Evolutionary conservation across 2,797 vertebrate species (phyloP), one percentile per base, ranked within the genome.

Genomic region (Mormyrops boulengeri): DNA sequence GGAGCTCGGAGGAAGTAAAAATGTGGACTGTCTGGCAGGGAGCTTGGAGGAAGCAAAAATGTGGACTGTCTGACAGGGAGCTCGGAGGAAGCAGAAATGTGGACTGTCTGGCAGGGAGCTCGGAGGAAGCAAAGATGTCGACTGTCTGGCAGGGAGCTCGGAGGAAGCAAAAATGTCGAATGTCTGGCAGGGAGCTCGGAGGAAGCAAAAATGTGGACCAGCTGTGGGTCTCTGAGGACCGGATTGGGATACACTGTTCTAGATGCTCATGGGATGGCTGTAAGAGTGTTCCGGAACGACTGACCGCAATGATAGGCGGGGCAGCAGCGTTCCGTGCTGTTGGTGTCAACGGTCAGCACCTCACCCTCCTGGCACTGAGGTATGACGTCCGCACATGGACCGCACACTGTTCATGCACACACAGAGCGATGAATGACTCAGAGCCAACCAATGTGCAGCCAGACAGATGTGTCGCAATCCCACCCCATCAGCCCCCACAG

Each of bases 241-340:
- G 6, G n/a, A 60, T 2, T 22, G 55, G 55, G 19, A n/a, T 22
- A n/a, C n/a, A 8, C 19, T 62, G 57, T 62, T 62, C 57, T 26
- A 30, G 77, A 47, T 82, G 38, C 9, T 5, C n/a, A 6, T 85
- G 44, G 8, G 12, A 55, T 19, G 52, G 17, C 77, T 22, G 11
- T 41, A n/a, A n/a, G 62, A 8, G 8, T 52, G 57, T 47, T 91
- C 17, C 82, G 17, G 17, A 50, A 88, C 17, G 34, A 89, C 97
- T 97, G 92, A 99, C 98, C 95, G 87, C 98, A 99, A 12, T 96
- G 96, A 91, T 98, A 99, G 38, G 92, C 85, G 22, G 98, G 98
- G 89, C 98, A 99, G 95, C 98, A 99, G 87, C 94, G 96, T 53
- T 97, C 97, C 0, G 97, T 98, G 88, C 94, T 95, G 88, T 97